Evolutionary conservation across 1,140 invertebrate species (phyloP), one percentile per base, ranked within the genome.

Genomic region (Conopomorpha cramerella): DNA sequence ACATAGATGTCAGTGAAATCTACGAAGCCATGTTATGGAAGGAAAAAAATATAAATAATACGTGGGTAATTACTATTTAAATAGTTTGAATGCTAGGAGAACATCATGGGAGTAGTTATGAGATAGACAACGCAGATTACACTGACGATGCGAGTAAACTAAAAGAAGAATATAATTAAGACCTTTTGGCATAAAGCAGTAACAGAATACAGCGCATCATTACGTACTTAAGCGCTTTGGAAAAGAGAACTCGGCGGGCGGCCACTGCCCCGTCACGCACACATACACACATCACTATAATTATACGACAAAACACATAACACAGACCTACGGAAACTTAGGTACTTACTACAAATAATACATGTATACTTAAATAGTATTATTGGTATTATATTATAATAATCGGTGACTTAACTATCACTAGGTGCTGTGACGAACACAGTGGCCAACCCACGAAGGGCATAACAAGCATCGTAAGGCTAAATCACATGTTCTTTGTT

Each of bases 401-500:
- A 23, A 23, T 23, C 4, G 19, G 19, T 23, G n/a, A n/a, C n/a
- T n/a, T n/a, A n/a, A n/a, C n/a, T n/a, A n/a, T n/a, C n/a, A n/a
- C n/a, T n/a, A n/a, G n/a, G n/a, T n/a, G n/a, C n/a, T n/a, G n/a
- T n/a, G n/a, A n/a, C n/a, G n/a, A n/a, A n/a, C n/a, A n/a, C n/a
- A n/a, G n/a, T n/a, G n/a, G n/a, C n/a, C n/a, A n/a, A n/a, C n/a
- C n/a, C n/a, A n/a, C n/a, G 54, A 58, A 49, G 41, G 46, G 44
- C 31, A 55, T 54, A 53, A 55, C 43, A 53, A 59, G 48, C 50
- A 49, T 41, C 48, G 36, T 36, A 53, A 55, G 41, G 48, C 49
- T 52, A 56, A 61, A 23, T 23, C 4, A 23, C 19, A 23, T 6
- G 19, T 23, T 23, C 4, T 6, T 6, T 4, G 10, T 6, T 23